Evolutionary conservation across 2,797 vertebrate genomes (phyloP).

Genomic region (Sebastes nivosus): DNA sequence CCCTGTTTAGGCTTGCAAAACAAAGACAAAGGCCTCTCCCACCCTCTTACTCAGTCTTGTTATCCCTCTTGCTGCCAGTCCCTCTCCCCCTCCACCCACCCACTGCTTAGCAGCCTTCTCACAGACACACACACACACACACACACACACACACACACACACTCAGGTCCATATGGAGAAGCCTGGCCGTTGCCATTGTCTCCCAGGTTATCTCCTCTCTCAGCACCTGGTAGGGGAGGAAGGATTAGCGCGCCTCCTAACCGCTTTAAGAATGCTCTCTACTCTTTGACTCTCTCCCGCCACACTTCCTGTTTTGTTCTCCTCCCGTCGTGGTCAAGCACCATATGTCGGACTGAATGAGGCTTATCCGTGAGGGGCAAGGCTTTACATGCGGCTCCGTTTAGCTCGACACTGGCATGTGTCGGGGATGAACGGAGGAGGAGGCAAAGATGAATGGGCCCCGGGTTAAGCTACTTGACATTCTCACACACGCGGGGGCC

Average conservation of each 20-base stretch:
- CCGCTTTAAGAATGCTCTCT: slow-evolving; percentile 66
- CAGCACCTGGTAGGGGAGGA: slow-evolving; percentile 75
- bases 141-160: slow-evolving; percentile 42
- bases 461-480: slow-evolving; percentile 67
- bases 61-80: slow-evolving; percentile 59
- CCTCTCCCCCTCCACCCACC: slow-evolving; percentile 7
- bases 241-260: slow-evolving; percentile 70
- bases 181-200: slow-evolving; percentile 59
- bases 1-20: slow-evolving; percentile 76
- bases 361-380: slow-evolving; percentile 65
- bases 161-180: slow-evolving; percentile 57
- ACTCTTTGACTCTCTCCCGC: slow-evolving; percentile 60
- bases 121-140: background rate
- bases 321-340: slow-evolving; percentile 56
- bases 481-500: slow-evolving; percentile 42
- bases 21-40: slow-evolving; percentile 67
- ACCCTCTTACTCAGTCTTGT: slow-evolving; percentile 50
- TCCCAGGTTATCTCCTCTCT: slow-evolving; percentile 76
- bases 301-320: slow-evolving; percentile 77
- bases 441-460: slow-evolving; percentile 38
- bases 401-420: slow-evolving; percentile 47
- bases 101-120: slow-evolving; percentile 31
- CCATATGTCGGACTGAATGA: slow-evolving; percentile 63
- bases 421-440: slow-evolving; percentile 33
- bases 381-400: slow-evolving; percentile 50